Evolutionary conservation across 2,113 vertebrate species (phyloP).

Genomic region (Apteryx owenii): DNA sequence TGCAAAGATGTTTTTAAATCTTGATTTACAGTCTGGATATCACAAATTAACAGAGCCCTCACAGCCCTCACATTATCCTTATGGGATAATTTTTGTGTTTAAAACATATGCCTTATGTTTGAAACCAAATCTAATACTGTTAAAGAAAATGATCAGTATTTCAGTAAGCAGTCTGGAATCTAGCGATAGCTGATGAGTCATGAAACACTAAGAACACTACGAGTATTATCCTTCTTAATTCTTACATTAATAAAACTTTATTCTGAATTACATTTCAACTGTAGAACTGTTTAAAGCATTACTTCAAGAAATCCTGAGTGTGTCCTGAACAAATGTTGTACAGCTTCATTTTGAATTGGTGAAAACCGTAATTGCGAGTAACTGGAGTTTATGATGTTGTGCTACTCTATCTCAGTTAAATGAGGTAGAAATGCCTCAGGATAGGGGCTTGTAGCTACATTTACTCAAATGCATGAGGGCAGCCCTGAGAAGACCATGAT

Average conservation of each 20-base stretch:
- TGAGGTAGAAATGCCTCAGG: neutral
- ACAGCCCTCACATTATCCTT: neutral
- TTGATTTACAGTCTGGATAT: neutral
- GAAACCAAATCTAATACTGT: neutral
- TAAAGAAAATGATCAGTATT: neutral
- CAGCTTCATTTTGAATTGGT: neutral
- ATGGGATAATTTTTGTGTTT: neutral
- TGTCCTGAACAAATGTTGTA: neutral
- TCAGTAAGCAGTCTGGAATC: neutral
- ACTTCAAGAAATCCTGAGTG: neutral
- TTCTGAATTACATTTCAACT: neutral
- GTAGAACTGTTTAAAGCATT: neutral
- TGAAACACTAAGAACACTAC: neutral
- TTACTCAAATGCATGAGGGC: neutral
- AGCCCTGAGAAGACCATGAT: neutral
- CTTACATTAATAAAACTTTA: neutral
- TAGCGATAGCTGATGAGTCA: neutral
- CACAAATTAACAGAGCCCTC: neutral
- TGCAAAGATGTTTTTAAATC: neutral
- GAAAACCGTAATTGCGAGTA: neutral
- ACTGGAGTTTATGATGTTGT: neutral
- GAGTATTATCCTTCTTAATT: neutral
- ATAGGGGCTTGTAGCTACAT: neutral
- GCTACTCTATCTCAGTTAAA: neutral
- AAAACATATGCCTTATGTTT: neutral